Evolutionary conservation across 2,888 invertebrate species (phyloP).

Genomic region (Calliopum simillimum): DNA sequence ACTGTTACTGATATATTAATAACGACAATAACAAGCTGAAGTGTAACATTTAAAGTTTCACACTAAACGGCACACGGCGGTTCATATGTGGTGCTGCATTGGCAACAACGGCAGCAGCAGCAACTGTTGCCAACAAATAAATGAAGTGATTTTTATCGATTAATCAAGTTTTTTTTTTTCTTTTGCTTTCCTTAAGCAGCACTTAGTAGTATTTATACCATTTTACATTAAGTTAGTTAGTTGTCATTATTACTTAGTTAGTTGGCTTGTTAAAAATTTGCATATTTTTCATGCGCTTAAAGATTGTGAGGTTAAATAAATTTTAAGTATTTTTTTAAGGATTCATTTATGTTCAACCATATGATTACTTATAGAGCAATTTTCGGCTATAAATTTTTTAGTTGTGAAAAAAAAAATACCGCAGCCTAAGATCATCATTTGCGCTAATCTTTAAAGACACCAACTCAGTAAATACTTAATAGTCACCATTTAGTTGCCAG

Average conservation of each 20-base stretch:
- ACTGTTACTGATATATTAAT: constrained; percentile 8
- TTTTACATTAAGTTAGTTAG: no score
- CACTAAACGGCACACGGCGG: no score
- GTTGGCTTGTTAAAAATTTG: no score
- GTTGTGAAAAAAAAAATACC: not conserved
- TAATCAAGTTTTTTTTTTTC: constrained; percentile 12
- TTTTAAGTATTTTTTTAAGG: no score
- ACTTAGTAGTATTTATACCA: no score
- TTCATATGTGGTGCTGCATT: not conserved
- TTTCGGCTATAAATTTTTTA: no score
- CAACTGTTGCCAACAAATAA: not conserved
- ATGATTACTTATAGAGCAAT: not conserved
- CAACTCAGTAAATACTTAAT: not conserved
- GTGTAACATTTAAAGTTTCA: constrained; percentile 2
- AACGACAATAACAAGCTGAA: not conserved
- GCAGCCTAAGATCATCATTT: no score
- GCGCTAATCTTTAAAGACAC: no score
- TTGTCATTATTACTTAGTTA: no score
- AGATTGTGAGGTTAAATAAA: no score
- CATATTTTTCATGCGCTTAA: no score
- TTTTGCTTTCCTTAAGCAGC: not conserved
- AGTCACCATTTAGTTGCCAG: constrained; percentile 24
- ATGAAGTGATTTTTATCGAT: constrained; percentile 17
- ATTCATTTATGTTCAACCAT: not conserved
- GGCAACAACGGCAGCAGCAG: not conserved